Evolutionary conservation across 2,113 vertebrate species (phyloP).

Genomic region (Myotis davidii): DNA sequence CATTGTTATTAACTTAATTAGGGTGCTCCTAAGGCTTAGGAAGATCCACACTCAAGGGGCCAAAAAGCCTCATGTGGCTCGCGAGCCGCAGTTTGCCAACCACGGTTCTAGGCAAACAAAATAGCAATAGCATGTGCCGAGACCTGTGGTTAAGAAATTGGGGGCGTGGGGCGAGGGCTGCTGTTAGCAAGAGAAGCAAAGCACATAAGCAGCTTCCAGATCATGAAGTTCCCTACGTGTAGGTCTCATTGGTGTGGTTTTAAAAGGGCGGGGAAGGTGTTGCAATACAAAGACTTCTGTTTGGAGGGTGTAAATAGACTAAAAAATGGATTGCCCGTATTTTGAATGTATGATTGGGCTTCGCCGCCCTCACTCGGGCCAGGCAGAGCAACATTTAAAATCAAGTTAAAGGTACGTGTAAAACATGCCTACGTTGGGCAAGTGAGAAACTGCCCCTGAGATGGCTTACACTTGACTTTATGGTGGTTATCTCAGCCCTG

Average conservation of each 20-base stretch:
- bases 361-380: background rate
- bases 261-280: background rate
- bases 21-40: too few relatives aligned
- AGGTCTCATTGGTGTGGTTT: background rate
- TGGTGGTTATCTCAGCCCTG: background rate
- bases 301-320: background rate
- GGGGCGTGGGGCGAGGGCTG: background rate
- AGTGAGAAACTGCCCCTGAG: background rate
- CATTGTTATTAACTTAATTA: too few relatives aligned
- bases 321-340: conserved; percentile 1
- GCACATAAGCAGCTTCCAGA: background rate
- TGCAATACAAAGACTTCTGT: background rate
- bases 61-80: too few relatives aligned
- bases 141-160: background rate
- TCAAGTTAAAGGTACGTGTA: background rate
- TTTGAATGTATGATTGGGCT: background rate
- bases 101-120: background rate
- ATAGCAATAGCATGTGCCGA: background rate
- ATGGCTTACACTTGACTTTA: conserved; percentile 9
- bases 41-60: too few relatives aligned
- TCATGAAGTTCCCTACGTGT: background rate
- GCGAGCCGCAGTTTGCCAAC: too few relatives aligned
- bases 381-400: background rate
- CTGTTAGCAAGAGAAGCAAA: background rate
- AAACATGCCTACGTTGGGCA: conserved; percentile 3